These are phyloP conservation scores for Trichosurus vulpecula DNA, from an alignment of 2,797 vertebrate species.

Conservation along the genomic window DNA sequence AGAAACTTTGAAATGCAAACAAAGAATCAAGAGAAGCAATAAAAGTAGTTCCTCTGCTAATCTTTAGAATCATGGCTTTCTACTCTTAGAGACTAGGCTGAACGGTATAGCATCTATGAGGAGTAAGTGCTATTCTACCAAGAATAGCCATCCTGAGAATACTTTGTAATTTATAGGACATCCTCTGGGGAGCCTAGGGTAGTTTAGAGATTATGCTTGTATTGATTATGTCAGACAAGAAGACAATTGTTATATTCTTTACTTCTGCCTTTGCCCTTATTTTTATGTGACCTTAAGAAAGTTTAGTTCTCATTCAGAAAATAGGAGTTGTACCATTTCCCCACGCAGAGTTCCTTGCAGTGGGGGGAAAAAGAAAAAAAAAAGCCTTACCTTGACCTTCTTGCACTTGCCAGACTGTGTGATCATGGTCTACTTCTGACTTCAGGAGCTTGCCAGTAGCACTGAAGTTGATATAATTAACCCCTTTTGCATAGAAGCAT, in stretches of 20 bases:
- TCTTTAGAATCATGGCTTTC: neutral
- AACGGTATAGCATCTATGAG: neutral
- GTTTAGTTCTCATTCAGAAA: neutral
- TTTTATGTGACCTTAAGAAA: neutral
- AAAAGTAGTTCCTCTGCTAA: neutral
- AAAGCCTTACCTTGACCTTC: conserved; percentile 86
- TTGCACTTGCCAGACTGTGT: conserved; percentile 97
- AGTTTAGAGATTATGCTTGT: neutral
- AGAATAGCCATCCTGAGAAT: neutral
- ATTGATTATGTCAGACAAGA: neutral
- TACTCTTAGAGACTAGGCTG: neutral
- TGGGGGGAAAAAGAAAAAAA: rapidly evolving
- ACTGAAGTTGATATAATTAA: conserved; percentile 95
- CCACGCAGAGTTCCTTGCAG: neutral
- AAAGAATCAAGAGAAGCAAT: neutral
- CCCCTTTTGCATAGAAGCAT: conserved; percentile 94
- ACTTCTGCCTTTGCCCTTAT: neutral
- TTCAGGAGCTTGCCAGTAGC: conserved; percentile 96
- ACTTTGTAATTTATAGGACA: neutral
- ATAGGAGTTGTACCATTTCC: neutral
- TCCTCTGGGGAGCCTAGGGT: neutral
- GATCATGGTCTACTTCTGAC: conserved; percentile 94
- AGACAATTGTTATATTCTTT: neutral
- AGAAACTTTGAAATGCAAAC: neutral
- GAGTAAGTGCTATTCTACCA: neutral